These are phyloP conservation scores for Odocoileus hemionus DNA, from an alignment of 2,113 vertebrate genomes.

Conservation along the genomic window DNA sequence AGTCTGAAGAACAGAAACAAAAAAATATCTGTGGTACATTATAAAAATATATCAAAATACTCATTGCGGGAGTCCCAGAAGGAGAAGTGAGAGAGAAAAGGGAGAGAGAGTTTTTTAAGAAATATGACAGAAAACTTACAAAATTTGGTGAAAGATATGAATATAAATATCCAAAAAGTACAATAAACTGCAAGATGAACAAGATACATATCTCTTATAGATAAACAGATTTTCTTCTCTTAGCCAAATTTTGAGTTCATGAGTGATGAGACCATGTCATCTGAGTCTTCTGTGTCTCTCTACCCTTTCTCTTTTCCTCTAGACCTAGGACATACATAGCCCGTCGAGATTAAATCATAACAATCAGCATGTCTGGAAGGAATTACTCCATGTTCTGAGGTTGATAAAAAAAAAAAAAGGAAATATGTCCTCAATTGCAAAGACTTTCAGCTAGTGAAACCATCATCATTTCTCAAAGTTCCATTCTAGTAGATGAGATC, in stretches of 20 bases:
- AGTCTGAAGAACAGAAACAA: background rate
- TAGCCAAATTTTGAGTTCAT: background rate
- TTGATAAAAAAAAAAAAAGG: background rate
- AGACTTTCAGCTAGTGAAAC: background rate
- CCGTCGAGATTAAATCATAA: background rate
- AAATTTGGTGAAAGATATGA: background rate
- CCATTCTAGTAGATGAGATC: background rate
- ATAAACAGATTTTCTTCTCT: background rate
- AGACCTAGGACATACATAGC: background rate
- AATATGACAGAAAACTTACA: background rate
- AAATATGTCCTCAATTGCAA: background rate
- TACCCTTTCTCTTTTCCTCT: background rate
- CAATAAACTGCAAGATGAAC: background rate
- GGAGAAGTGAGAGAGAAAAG: background rate
- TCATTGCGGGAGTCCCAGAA: background rate
- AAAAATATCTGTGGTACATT: background rate
- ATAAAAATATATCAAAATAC: background rate
- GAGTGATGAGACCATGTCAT: background rate
- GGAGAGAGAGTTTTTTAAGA: background rate
- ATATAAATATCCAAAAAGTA: background rate
- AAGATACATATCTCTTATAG: background rate
- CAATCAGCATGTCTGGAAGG: background rate
- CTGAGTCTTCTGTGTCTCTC: background rate
- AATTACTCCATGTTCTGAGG: background rate
- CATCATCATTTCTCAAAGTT: background rate